phyloP scores from a whole-genome alignment of 2,113 vertebrate genomes.

The Macrotis lagotis region DNA sequence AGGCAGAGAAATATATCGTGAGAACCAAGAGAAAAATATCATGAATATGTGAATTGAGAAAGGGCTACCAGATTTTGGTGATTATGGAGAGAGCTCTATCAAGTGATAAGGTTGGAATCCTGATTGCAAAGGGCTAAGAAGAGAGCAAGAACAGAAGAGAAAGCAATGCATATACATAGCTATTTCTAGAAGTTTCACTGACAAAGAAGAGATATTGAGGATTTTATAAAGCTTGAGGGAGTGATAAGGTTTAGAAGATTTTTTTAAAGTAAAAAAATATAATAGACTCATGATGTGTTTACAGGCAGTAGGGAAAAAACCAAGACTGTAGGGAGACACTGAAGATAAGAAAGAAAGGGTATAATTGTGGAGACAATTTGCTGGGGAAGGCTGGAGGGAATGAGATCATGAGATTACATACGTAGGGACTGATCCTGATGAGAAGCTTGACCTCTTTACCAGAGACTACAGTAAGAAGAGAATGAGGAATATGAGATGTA shows the following conservation, averaged over 20 bases:
- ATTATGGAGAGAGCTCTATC: too few species aligned
- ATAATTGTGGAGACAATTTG: background rate
- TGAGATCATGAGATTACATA: background rate
- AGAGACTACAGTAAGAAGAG: background rate
- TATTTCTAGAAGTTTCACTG: background rate
- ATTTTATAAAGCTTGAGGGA: background rate
- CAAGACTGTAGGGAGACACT: background rate
- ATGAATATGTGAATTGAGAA: too few species aligned
- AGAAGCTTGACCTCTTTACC: background rate
- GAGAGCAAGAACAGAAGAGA: background rate
- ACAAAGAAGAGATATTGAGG: background rate
- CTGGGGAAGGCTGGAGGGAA: background rate
- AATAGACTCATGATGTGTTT: background rate
- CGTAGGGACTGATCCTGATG: background rate
- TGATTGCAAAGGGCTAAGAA: background rate
- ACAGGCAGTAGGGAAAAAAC: background rate
- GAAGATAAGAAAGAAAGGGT: background rate
- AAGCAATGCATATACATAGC: background rate
- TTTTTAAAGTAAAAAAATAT: background rate
- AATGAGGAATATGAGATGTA: background rate
- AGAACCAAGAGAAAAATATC: too few species aligned
- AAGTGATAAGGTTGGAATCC: too few species aligned
- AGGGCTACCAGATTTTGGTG: too few species aligned
- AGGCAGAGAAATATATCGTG: too few species aligned
- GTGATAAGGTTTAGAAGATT: background rate